These are phyloP conservation scores for Rana temporaria DNA, from an alignment of 2,113 vertebrate species.

Conservation along the genomic window DNA sequence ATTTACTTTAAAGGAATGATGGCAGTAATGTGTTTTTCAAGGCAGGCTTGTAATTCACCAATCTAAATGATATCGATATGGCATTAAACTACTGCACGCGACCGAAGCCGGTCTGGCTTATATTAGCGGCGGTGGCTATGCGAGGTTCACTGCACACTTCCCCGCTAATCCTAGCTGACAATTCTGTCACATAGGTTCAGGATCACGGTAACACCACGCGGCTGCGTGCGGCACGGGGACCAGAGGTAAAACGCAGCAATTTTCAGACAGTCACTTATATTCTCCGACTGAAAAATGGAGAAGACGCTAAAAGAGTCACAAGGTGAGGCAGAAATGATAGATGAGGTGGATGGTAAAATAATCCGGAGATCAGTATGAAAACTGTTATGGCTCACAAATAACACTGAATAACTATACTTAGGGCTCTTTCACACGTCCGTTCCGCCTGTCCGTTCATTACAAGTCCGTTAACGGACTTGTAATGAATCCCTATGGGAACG, in stretches of 20 bases:
- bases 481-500: too few relatives aligned
- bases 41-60: not conserved
- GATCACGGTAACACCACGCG: not conserved
- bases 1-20: not conserved
- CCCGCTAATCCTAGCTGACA: not conserved
- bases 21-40: not conserved
- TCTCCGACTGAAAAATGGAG: not conserved
- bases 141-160: conserved; percentile 8
- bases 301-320: not conserved
- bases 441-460: too few relatives aligned
- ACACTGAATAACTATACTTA: too few relatives aligned
- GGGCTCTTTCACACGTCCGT: too few relatives aligned
- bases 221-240: not conserved
- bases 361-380: too few relatives aligned
- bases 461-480: too few relatives aligned
- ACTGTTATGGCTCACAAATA: too few relatives aligned
- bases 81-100: not conserved
- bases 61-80: not conserved
- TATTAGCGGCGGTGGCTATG: not conserved
- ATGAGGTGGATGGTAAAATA: not conserved
- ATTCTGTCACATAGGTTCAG: conserved; percentile 16
- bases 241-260: not conserved
- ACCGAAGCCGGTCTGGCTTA: not conserved
- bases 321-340: not conserved
- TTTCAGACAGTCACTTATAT: not conserved